Evolutionary conservation across 2,113 vertebrate genomes (phyloP), one percentile per base, ranked within the genome.

Genomic region (Pristiophorus japonicus): DNA sequence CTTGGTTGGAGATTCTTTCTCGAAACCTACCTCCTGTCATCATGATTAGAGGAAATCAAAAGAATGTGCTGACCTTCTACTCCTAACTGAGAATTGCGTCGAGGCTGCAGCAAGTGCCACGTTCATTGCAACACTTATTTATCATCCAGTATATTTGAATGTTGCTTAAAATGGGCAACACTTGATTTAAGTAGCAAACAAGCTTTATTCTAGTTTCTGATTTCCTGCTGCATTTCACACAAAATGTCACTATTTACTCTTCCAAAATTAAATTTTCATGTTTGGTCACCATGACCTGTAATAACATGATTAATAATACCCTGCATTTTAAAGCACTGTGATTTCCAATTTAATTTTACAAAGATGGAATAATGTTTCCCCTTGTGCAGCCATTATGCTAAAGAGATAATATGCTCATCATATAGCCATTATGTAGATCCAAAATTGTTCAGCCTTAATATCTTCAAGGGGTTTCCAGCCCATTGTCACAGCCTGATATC

Each of bases 51-150:
- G 99, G 99, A 96, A 99, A 99, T 97, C 99, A 99, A 97, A 99
- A 99, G 98, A 99, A 98, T 10, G 99, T 99, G 81, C 97, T 99
- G 62, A 99, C 99, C 30, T 99, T 99, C 97, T 99, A 99, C 97
- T 99, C 99, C 27, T 99, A 98, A 98, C 96, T 96, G 96, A 95
- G 88, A 62, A 16, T 4, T 85, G 62, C 4, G 95, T 78, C 38
- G 27, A 45, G 63, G 88, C 24, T 66, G 63, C 92, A 94, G 63
- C 63, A 65, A 62, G 62, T 90, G 55, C 51, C 55, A 16, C 87
- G 20, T 12, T 55, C 0, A 34, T 11, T 59, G 24, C 87, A 90
- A 59, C 3, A 59, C 24, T 16, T 90, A 90, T 90, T 70, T 94
- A 94, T 70, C n/a, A 51, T 67, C 5, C n/a, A 70, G 65, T 45